A percentile compares a stretch with the other conserved stretches of the same genome.
Evolutionary conservation across 2,888 invertebrate genomes (phyloP).

Genomic region (Zygothrica quintamaculata): DNA sequence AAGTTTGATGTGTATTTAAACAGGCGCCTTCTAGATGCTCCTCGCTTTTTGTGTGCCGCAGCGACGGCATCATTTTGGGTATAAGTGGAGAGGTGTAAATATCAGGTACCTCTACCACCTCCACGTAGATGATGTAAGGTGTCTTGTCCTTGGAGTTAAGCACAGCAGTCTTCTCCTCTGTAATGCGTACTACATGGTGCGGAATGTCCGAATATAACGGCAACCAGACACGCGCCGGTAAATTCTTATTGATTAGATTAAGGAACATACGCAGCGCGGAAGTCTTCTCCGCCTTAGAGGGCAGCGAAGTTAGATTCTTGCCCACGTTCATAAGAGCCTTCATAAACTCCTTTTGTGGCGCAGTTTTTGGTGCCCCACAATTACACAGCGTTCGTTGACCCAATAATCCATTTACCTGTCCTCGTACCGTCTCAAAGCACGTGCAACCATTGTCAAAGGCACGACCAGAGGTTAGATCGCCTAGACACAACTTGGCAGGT

Average conservation of each 20-base stretch:
- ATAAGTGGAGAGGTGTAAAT: constrained; percentile 93
- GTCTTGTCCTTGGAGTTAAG: constrained; percentile 96
- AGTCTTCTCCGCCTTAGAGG: constrained; percentile 96
- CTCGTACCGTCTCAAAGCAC: constrained; percentile 94
- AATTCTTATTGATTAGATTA: constrained; percentile 96
- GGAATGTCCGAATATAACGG: constrained; percentile 93
- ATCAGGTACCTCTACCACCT: constrained; percentile 95
- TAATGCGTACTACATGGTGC: constrained; percentile 98
- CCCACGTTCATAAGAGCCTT: constrained; percentile 94
- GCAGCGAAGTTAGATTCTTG: constrained; percentile 91
- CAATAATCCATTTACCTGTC: constrained; percentile 89
- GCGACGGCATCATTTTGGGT: constrained; percentile 93
- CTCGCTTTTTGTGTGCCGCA: constrained; percentile 96
- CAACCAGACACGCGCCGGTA: constrained; percentile 99
- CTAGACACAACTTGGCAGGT: constrained; percentile 89
- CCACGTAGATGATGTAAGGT: constrained; percentile 99
- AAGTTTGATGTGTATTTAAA: constrained; percentile 61
- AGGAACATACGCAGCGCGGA: constrained; percentile 96
- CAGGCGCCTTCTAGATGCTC: constrained; percentile 89
- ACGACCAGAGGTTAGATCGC: constrained; percentile 96
- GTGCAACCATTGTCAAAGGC: constrained; percentile 98
- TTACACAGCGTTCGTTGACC: constrained; percentile 91
- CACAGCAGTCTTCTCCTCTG: constrained; percentile 98
- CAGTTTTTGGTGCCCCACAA: constrained; percentile 92
- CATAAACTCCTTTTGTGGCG: constrained; percentile 94